phyloP scores from a whole-genome alignment of 2,797 vertebrate genomes.

The Petrocephalus schoutedeni region DNA sequence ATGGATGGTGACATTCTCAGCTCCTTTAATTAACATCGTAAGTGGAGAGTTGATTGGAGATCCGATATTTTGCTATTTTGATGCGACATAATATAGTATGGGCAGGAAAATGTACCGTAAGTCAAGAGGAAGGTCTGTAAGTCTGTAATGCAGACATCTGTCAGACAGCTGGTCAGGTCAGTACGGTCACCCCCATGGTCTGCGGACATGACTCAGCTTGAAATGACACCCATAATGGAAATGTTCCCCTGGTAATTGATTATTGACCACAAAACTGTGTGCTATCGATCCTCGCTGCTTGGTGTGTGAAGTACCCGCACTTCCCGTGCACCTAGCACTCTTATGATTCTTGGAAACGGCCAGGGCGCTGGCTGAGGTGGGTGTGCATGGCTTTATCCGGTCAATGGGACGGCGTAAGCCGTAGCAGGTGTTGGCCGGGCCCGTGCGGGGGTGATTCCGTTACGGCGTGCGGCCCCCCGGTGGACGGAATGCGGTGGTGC shows the following conservation, averaged over 20 bases:
- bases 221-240: background rate
- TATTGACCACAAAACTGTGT: background rate
- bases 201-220: background rate
- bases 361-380: background rate
- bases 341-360: background rate
- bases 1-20: background rate
- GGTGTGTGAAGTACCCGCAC: background rate
- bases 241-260: background rate
- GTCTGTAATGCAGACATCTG: background rate
- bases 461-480: background rate
- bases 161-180: background rate
- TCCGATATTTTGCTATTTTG: background rate
- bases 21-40: background rate
- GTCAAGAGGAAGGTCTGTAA: background rate
- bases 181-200: background rate
- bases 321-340: background rate
- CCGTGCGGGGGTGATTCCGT: background rate
- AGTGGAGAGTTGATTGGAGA: background rate
- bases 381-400: background rate
- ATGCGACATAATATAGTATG: background rate
- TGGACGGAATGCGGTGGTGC: background rate
- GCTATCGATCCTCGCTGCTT: background rate
- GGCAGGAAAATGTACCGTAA: background rate
- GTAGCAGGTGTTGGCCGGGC: background rate
- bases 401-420: background rate